Percentiles rank a stretch among this genome's conserved stretches.
Conservation (phyloP, 2,888 invertebrate genomes). For the Drosophila greeni region DNA sequence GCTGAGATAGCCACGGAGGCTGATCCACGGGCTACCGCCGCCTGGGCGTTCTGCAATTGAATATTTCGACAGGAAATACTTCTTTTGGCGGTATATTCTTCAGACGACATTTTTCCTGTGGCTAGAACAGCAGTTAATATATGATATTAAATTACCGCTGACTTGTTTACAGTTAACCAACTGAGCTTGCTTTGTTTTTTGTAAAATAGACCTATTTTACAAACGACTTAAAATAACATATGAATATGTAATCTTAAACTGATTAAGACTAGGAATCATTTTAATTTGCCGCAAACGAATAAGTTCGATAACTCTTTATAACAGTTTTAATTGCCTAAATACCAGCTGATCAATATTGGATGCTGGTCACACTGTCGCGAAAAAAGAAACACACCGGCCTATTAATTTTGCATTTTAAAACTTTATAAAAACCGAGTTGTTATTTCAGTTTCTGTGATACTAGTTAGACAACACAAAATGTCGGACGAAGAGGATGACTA, state of each 20-base stretch:
- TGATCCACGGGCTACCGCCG: slow-evolving; percentile 98
- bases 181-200: neutral
- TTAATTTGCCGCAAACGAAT: neutral
- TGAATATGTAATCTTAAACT: too few species aligned
- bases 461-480: slow-evolving; percentile 76
- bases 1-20: slow-evolving; percentile 99
- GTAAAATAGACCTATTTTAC: too few species aligned
- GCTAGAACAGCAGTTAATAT: slow-evolving; percentile 19
- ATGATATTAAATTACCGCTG: neutral
- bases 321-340: neutral
- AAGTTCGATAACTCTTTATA: neutral
- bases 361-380: neutral
- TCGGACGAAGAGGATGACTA: slow-evolving; percentile 85
- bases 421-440: neutral
- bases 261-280: neutral
- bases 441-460: neutral
- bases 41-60: slow-evolving; percentile 99
- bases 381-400: neutral
- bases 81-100: slow-evolving; percentile 91
- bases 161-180: neutral
- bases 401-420: neutral
- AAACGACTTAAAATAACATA: too few species aligned
- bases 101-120: slow-evolving; percentile 86
- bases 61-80: slow-evolving; percentile 99
- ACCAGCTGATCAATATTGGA: neutral